A percentile compares a stretch with the other conserved stretches of the same genome.
These are phyloP conservation scores for Branchellion lobata DNA, from an alignment of 2,888 invertebrate species.

Conservation along the genomic window DNA sequence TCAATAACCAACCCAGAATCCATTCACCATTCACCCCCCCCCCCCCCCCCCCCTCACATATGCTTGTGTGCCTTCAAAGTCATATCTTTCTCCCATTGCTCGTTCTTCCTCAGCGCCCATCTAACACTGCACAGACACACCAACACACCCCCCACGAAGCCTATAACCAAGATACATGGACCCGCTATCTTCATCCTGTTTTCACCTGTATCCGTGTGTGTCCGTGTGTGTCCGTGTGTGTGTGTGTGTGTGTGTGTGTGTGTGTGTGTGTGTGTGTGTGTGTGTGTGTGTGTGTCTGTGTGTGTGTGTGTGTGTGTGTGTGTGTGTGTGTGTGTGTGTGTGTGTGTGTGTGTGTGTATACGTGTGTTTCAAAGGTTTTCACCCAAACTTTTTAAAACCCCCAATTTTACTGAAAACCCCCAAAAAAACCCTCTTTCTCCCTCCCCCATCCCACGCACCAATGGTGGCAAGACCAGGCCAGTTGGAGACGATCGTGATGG, in stretches of 20 bases:
- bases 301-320: too few relatives aligned
- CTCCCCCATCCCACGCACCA: constrained; percentile 36
- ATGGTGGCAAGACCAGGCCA: constrained; percentile 52
- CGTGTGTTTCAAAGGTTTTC: too few relatives aligned
- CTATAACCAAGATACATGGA: constrained; percentile 48
- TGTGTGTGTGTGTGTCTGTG: too few relatives aligned
- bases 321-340: too few relatives aligned
- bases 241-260: too few relatives aligned
- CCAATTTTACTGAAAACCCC: too few relatives aligned
- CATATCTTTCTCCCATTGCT: constrained; percentile 36
- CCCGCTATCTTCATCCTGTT: constrained; percentile 52
- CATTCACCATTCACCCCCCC: not conserved
- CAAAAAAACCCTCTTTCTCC: too few relatives aligned
- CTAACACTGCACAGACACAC: not conserved
- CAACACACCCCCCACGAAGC: constrained; percentile 45
- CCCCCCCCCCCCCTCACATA: not conserved
- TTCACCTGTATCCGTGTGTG: constrained; percentile 37
- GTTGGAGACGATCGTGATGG: constrained; percentile 51
- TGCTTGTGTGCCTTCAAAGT: constrained; percentile 35
- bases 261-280: too few relatives aligned
- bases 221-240: too few relatives aligned
- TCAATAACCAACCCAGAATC: too few relatives aligned
- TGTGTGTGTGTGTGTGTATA: too few relatives aligned
- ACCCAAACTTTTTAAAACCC: too few relatives aligned
- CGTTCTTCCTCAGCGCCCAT: constrained; percentile 18